A percentile compares a stretch with the other conserved stretches of the same genome.
These are phyloP conservation scores for Stratiolaelaps scimitus DNA, from an alignment of 1,140 invertebrate genomes.

Conservation along the genomic window DNA sequence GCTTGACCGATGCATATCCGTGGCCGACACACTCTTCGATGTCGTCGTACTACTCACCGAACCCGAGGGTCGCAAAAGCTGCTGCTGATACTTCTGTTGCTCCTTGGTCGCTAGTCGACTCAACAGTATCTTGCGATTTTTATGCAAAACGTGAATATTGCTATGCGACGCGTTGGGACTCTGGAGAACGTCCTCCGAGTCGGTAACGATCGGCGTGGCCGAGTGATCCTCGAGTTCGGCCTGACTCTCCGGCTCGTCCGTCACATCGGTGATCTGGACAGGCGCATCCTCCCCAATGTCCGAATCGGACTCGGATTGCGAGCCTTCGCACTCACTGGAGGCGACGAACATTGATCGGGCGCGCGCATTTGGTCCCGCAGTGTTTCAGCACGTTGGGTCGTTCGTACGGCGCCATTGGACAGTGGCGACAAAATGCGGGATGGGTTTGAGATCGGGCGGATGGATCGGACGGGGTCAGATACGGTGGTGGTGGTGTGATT, in stretches of 20 bases:
- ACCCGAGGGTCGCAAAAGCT: neutral
- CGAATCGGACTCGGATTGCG: too few relatives aligned
- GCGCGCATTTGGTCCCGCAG: too few relatives aligned
- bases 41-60: slow-evolving; percentile 19
- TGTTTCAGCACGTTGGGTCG: too few relatives aligned
- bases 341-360: too few relatives aligned
- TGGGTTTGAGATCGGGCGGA: too few relatives aligned
- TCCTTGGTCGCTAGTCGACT: slow-evolving; percentile 7
- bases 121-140: slow-evolving; percentile 5
- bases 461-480: too few relatives aligned
- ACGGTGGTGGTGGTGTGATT: too few relatives aligned
- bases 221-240: slow-evolving; percentile 18
- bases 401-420: too few relatives aligned
- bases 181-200: slow-evolving; percentile 17
- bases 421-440: too few relatives aligned
- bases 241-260: slow-evolving; percentile 13
- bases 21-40: slow-evolving; percentile 13
- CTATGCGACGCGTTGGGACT: slow-evolving; percentile 11
- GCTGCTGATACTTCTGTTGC: too few relatives aligned
- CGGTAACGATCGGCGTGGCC: slow-evolving; percentile 23
- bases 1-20: neutral
- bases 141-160: slow-evolving; percentile 20
- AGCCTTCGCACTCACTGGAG: too few relatives aligned
- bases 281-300: neutral
- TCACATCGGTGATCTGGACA: slow-evolving; percentile 14